These are phyloP conservation scores for Ranitomeya imitator DNA, from an alignment of 2,113 vertebrate genomes.

Conservation along the genomic window DNA sequence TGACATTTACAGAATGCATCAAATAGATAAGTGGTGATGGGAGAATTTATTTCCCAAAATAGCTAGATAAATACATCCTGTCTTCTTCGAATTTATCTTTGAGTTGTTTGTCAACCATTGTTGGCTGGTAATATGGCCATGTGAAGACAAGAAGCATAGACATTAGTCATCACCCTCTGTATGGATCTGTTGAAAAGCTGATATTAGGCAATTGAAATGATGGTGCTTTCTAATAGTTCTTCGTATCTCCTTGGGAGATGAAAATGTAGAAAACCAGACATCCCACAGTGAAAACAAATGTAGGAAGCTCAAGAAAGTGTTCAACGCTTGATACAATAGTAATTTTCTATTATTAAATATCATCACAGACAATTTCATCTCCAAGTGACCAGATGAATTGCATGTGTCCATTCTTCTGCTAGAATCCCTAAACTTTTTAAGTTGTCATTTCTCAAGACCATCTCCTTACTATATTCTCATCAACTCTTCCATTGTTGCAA, in stretches of 20 bases:
- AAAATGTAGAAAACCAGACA: background rate
- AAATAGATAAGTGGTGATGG: background rate
- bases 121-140: slow-evolving; percentile 19
- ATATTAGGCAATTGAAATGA: slow-evolving; percentile 1
- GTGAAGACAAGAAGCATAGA: background rate
- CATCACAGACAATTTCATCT: background rate
- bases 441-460: background rate
- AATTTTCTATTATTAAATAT: background rate
- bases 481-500: background rate
- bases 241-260: background rate
- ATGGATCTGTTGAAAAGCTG: background rate
- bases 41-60: slow-evolving; percentile 18
- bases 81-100: slow-evolving; percentile 12
- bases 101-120: background rate
- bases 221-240: background rate
- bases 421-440: background rate
- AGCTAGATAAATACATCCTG: slow-evolving; percentile 27
- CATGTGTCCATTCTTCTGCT: background rate
- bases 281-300: background rate
- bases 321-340: background rate
- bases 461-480: background rate
- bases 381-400: background rate
- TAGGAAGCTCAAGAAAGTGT: background rate
- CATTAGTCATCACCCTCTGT: background rate
- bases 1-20: slow-evolving; percentile 34